A percentile compares a stretch with the other conserved stretches of the same genome.
phyloP scores from a whole-genome alignment of 2,888 invertebrate genomes.

The Abrostola tripartita region DNA sequence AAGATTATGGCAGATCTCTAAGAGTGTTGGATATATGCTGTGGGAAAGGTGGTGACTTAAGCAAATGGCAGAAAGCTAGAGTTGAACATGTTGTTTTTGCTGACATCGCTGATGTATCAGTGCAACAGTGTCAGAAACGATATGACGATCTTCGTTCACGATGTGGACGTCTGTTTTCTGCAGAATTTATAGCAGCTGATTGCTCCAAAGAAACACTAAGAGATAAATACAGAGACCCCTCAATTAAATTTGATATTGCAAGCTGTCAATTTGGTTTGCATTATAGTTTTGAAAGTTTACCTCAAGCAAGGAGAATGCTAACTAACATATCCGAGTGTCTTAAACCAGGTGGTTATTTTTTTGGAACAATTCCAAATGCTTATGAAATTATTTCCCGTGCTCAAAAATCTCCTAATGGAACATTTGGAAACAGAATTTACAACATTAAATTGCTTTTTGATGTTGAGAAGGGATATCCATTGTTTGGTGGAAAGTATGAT shows the following conservation, averaged over 20 bases:
- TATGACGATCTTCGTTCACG: conserved; percentile 91
- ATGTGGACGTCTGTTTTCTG: conserved; percentile 89
- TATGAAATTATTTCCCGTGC: conserved; percentile 95
- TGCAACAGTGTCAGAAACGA: conserved; percentile 96
- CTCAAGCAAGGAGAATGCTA: conserved; percentile 97
- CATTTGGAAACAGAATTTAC: conserved; percentile 94
- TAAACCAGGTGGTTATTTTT: conserved; percentile 96
- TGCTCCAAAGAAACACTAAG: conserved; percentile 95
- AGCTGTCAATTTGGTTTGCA: conserved; percentile 99
- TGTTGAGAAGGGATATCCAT: conserved; percentile 89
- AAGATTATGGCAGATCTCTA: conserved; percentile 90
- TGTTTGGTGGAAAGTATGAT: conserved; percentile 98
- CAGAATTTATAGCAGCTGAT: conserved; percentile 97
- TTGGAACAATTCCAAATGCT: conserved; percentile 98
- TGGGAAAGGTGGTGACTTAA: conserved; percentile 99
- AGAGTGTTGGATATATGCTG: conserved; percentile 97
- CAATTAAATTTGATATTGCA: conserved; percentile 94
- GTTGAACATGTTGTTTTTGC: conserved; percentile 95
- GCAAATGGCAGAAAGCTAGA: conserved; percentile 97
- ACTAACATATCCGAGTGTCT: conserved; percentile 97
- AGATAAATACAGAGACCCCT: conserved; percentile 93
- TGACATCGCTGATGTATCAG: conserved; percentile 97
- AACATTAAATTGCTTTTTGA: conserved; percentile 92
- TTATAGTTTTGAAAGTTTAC: conserved; percentile 97
- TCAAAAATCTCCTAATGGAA: conserved; percentile 86